These are phyloP conservation scores for Ditula angustiorana DNA, from an alignment of 2,888 invertebrate genomes.

Conservation along the genomic window DNA sequence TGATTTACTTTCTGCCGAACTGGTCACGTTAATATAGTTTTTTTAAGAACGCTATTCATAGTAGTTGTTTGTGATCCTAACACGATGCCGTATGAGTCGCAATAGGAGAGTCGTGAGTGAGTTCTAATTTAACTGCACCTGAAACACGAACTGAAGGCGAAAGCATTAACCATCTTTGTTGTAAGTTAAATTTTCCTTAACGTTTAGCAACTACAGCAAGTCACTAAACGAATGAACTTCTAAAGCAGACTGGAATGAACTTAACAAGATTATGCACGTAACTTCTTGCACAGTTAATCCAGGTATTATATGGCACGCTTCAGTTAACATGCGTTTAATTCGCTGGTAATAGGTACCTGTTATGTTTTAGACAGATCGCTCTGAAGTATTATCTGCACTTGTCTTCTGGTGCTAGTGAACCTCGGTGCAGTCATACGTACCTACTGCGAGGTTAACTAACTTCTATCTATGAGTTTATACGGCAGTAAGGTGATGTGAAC, in stretches of 20 bases:
- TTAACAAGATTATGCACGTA: slow-evolving; percentile 30
- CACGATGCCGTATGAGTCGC: too few species aligned
- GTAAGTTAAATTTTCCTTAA: slow-evolving; percentile 12
- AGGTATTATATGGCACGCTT: background rate
- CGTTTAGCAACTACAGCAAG: background rate
- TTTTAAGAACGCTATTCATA: too few species aligned
- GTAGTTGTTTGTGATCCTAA: too few species aligned
- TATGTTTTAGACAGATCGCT: slow-evolving; percentile 10
- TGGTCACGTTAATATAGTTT: too few species aligned
- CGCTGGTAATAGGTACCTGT: slow-evolving; percentile 7
- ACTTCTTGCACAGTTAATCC: slow-evolving; percentile 22
- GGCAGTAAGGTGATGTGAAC: background rate
- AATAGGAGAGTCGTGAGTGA: too few species aligned
- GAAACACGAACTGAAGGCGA: too few species aligned
- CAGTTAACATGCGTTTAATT: slow-evolving; percentile 13
- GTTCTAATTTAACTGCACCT: too few species aligned
- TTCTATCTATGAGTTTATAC: background rate
- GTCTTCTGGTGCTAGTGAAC: background rate
- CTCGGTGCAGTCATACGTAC: too few species aligned
- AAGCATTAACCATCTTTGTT: background rate
- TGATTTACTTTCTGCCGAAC: too few species aligned
- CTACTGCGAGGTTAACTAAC: background rate
- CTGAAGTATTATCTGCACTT: background rate
- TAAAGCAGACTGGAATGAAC: slow-evolving; percentile 2
- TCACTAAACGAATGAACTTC: slow-evolving; percentile 17